A percentile compares a stretch with the other conserved stretches of the same genome.
These are phyloP conservation scores for Eudemis profundana DNA, from an alignment of 2,888 invertebrate species.

Conservation along the genomic window DNA sequence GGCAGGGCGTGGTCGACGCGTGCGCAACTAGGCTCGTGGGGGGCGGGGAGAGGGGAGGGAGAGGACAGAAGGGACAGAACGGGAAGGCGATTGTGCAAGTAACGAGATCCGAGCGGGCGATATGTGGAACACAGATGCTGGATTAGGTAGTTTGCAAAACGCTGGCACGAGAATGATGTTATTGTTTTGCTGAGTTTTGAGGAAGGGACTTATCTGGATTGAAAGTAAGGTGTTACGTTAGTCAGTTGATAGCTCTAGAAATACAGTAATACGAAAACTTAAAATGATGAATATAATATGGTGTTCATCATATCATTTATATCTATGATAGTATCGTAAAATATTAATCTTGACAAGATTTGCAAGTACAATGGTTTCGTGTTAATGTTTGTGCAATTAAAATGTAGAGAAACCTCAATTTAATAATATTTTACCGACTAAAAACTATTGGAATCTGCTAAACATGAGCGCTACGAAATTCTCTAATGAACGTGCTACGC, in stretches of 20 bases:
- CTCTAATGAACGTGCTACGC: constrained; percentile 17
- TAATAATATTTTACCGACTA: too few relatives aligned
- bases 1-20: constrained; percentile 76
- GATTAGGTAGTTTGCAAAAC: constrained; percentile 19
- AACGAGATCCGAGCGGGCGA: constrained; percentile 43
- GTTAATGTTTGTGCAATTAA: too few relatives aligned
- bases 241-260: constrained; percentile 8
- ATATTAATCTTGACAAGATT: too few relatives aligned
- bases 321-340: too few relatives aligned
- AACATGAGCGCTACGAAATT: constrained; percentile 4
- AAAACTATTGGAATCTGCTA: neutral
- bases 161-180: constrained; percentile 14
- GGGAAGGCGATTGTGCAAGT: constrained; percentile 55
- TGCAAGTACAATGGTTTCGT: too few relatives aligned
- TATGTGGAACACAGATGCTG: constrained; percentile 22
- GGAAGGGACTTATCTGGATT: constrained; percentile 15
- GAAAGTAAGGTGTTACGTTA: constrained; percentile 30
- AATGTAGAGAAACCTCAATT: too few relatives aligned
- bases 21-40: constrained; percentile 67
- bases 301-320: too few relatives aligned
- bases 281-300: too few relatives aligned
- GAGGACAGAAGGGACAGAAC: constrained; percentile 67
- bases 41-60: constrained; percentile 50
- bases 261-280: too few relatives aligned
- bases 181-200: constrained; percentile 14